Conservation (phyloP, 2,113 vertebrate genomes). For the Octodon degus region DNA sequence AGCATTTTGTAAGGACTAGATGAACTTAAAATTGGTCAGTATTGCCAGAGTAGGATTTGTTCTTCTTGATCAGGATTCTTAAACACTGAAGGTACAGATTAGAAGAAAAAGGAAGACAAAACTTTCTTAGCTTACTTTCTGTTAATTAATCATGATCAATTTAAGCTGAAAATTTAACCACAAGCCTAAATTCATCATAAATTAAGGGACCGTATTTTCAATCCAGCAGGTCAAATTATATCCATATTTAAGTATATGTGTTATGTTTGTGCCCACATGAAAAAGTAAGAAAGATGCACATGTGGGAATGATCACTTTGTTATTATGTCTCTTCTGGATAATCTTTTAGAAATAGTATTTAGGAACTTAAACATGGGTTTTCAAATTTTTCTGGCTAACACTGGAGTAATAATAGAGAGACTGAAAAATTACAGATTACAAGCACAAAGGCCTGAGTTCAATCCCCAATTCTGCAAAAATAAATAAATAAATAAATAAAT, state of each 20-base stretch:
- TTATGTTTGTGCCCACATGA: not conserved
- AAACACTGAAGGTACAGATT: not conserved
- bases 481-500: too few relatives aligned
- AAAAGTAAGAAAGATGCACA: not conserved
- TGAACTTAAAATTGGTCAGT: too few relatives aligned
- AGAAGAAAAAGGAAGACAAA: not conserved
- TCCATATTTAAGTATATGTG: not conserved
- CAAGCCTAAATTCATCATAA: not conserved
- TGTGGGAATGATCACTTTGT: not conserved
- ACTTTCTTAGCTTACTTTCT: too few relatives aligned
- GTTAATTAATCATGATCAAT: not conserved
- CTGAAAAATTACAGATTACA: too few relatives aligned
- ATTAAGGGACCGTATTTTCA: not conserved
- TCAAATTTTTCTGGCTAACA: too few relatives aligned
- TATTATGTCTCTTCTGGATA: not conserved
- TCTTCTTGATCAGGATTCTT: too few relatives aligned
- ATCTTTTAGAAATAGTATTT: not conserved
- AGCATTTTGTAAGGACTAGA: too few relatives aligned
- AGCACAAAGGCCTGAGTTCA: too few relatives aligned
- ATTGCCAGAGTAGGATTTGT: too few relatives aligned
- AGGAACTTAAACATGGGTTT: too few relatives aligned
- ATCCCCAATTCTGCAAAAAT: too few relatives aligned
- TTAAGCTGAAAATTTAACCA: not conserved
- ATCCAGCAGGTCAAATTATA: not conserved
- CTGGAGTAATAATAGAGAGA: not conserved